Evolutionary conservation across 2,797 vertebrate species (phyloP).

Genomic region (Notolabrus celidotus): DNA sequence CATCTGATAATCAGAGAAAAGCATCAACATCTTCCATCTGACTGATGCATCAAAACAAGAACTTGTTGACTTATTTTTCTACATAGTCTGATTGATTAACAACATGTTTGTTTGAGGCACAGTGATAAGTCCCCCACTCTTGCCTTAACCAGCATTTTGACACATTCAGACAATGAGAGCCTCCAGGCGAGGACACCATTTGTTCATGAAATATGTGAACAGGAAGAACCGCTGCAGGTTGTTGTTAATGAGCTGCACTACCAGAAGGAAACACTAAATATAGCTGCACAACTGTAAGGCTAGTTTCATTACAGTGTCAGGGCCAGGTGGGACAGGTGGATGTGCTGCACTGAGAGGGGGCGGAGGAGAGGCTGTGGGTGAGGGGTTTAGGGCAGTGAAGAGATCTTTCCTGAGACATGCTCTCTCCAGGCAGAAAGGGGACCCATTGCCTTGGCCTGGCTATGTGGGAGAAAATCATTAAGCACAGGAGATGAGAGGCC

Average conservation of each 20-base stretch:
- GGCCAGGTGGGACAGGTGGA: constrained; percentile 70
- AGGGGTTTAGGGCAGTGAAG: constrained; percentile 20
- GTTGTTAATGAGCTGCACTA: not conserved
- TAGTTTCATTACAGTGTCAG: constrained; percentile 66
- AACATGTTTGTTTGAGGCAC: not conserved
- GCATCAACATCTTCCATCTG: constrained; percentile 52
- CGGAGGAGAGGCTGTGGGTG: not conserved
- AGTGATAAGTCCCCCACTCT: constrained; percentile 17
- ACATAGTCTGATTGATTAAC: constrained; percentile 4
- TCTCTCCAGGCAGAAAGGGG: constrained; percentile 28
- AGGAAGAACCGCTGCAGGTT: constrained; percentile 35
- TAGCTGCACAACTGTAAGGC: constrained; percentile 24
- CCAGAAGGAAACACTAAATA: constrained; percentile 22
- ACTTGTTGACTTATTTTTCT: constrained; percentile 21
- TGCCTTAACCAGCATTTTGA: constrained; percentile 2
- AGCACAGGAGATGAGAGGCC: constrained; percentile 64
- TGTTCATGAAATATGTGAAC: constrained; percentile 47
- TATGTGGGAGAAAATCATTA: constrained; percentile 68
- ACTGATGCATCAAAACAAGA: constrained; percentile 37
- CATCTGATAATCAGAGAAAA: constrained; percentile 66
- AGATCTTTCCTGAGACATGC: constrained; percentile 51
- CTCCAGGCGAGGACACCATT: constrained; percentile 14
- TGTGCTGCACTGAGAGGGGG: constrained; percentile 4
- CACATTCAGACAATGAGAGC: constrained; percentile 19
- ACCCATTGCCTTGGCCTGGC: constrained; percentile 26